Conservation (phyloP, 1,140 invertebrate genomes). For the Achatina immaculata region DNA sequence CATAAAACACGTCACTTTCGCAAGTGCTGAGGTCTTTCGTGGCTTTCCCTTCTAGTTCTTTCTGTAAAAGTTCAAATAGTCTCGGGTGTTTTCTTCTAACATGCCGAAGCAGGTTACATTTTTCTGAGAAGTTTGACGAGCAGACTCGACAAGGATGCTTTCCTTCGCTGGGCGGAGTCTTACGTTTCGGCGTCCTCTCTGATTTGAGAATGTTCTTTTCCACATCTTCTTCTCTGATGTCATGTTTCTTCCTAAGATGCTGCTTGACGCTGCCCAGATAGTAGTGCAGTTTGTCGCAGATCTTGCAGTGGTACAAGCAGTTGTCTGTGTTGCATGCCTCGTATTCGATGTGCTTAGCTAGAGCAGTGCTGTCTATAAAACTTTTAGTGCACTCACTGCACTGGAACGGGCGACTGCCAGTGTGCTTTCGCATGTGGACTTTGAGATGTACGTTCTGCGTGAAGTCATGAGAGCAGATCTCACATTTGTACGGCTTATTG, state of each 20-base stretch:
- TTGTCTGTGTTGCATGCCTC: conserved; percentile 38
- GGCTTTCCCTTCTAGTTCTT: background rate
- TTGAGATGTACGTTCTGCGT: conserved; percentile 45
- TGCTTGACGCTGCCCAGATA: conserved; percentile 30
- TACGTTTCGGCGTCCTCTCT: background rate
- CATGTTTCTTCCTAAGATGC: conserved; percentile 21
- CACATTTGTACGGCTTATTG: conserved; percentile 38
- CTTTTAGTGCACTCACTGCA: conserved; percentile 33
- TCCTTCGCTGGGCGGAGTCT: background rate
- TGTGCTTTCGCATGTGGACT: conserved; percentile 43
- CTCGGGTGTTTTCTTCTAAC: conserved; percentile 16
- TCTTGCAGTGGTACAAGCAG: conserved; percentile 5
- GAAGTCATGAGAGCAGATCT: conserved; percentile 32
- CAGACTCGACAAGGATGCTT: conserved; percentile 6
- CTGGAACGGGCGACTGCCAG: conserved; percentile 41
- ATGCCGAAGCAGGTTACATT: conserved; percentile 20
- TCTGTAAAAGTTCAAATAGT: conserved; percentile 4
- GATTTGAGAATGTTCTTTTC: background rate
- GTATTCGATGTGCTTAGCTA: conserved; percentile 42
- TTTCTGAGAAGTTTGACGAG: conserved; percentile 7
- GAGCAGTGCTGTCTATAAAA: conserved; percentile 46
- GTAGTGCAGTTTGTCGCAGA: conserved; percentile 30
- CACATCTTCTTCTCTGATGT: background rate
- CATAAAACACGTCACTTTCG: too few relatives aligned
- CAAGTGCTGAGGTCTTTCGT: background rate